phyloP scores from a whole-genome alignment of 1,140 invertebrate species.

The Vollenhovia emeryi region DNA sequence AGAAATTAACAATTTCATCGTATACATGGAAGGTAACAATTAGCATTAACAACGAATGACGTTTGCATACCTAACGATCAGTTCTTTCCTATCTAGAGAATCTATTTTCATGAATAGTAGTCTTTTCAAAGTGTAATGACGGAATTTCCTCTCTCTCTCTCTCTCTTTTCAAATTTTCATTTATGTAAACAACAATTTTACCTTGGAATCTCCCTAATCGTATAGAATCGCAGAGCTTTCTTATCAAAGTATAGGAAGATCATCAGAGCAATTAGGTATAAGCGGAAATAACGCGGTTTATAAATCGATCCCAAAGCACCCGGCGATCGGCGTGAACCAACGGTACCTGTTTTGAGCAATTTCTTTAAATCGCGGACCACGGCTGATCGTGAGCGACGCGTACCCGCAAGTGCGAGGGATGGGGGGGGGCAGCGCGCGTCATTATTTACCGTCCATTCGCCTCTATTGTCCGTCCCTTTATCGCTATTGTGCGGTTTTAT shows the following conservation, averaged over 20 bases:
- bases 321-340: not conserved
- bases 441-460: slow-evolving; percentile 4
- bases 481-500: not conserved
- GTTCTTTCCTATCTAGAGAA: not conserved
- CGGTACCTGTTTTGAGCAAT: not conserved
- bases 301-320: not conserved
- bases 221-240: not conserved
- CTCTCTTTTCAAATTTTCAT: not conserved
- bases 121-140: not conserved
- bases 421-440: not conserved
- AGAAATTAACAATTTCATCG: not conserved
- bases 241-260: not conserved
- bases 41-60: not conserved
- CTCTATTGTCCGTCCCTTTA: not conserved
- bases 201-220: not conserved
- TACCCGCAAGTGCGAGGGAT: not conserved
- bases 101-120: not conserved
- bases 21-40: not conserved
- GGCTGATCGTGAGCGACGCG: not conserved
- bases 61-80: not conserved
- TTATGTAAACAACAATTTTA: not conserved
- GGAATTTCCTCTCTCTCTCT: not conserved
- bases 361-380: not conserved
- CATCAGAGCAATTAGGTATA: not conserved
- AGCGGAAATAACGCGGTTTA: not conserved